These are phyloP conservation scores for Serinus canaria DNA, from an alignment of 2,113 vertebrate species.

Conservation along the genomic window DNA sequence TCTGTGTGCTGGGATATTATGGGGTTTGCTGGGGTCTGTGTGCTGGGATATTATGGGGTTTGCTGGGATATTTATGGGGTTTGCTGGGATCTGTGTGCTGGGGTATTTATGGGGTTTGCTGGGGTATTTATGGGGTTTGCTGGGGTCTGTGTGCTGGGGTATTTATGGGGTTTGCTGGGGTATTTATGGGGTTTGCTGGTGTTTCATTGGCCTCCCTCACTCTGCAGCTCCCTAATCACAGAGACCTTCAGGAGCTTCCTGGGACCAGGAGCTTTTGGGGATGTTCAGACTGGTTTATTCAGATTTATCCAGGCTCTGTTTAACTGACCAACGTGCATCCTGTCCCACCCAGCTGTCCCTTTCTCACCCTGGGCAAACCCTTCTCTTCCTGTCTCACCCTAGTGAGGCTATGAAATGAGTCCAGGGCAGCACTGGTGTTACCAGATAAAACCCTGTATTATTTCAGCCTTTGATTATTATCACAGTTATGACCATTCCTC, in stretches of 20 bases:
- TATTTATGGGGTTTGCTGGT: not conserved
- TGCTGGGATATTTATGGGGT: no score
- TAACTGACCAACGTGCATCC: not conserved
- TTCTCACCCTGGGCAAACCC: not conserved
- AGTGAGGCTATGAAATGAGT: not conserved
- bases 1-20: rapidly evolving
- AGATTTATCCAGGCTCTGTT: not conserved
- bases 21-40: no score
- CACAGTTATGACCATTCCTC: not conserved
- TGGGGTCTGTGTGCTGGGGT: no score
- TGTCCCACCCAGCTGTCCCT: not conserved
- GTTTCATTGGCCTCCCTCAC: not conserved
- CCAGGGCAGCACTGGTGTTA: rapidly evolving
- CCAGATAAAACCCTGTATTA: not conserved
- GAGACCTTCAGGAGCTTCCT: not conserved
- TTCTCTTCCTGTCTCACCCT: not conserved
- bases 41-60: no score
- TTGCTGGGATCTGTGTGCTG: no score
- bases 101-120: not conserved
- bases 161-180: no score
- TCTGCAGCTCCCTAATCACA: not conserved
- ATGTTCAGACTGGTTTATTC: rapidly evolving
- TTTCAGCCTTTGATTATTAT: not conserved
- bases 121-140: not conserved
- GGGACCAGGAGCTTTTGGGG: rapidly evolving